Conservation (phyloP, 2,888 invertebrate species). For the Zeuzera pyrina region DNA sequence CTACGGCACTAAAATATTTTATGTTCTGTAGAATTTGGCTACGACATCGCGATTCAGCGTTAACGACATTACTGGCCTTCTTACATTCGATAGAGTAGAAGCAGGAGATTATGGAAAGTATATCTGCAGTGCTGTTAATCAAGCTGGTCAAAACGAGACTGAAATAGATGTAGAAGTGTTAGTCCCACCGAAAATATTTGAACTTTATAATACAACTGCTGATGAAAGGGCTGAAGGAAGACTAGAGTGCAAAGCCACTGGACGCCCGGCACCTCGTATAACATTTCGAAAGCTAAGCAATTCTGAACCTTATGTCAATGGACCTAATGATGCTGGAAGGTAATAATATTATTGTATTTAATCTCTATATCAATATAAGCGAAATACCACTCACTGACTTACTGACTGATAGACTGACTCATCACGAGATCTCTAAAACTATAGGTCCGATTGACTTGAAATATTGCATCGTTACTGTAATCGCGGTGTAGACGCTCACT, state of each 20-base stretch:
- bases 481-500: too few relatives aligned
- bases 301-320: constrained; percentile 75
- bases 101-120: constrained; percentile 86
- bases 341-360: constrained; percentile 22
- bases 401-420: too few relatives aligned
- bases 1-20: not conserved
- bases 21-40: constrained; percentile 74
- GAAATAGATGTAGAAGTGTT: constrained; percentile 80
- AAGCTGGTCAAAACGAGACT: constrained; percentile 80
- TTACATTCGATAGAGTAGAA: constrained; percentile 82
- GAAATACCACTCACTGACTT: too few relatives aligned
- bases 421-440: too few relatives aligned
- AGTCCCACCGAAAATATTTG: constrained; percentile 86
- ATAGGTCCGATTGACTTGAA: too few relatives aligned
- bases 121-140: constrained; percentile 85
- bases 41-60: constrained; percentile 77
- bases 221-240: constrained; percentile 75
- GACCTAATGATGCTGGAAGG: constrained; percentile 76
- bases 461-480: too few relatives aligned
- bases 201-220: constrained; percentile 81
- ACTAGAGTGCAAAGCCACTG: constrained; percentile 84
- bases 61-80: constrained; percentile 78
- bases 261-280: constrained; percentile 85
- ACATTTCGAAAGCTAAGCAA: constrained; percentile 85
- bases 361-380: not conserved